Evolutionary conservation across 2,113 vertebrate genomes (phyloP).

Genomic region (Tragelaphus buxtoni): DNA sequence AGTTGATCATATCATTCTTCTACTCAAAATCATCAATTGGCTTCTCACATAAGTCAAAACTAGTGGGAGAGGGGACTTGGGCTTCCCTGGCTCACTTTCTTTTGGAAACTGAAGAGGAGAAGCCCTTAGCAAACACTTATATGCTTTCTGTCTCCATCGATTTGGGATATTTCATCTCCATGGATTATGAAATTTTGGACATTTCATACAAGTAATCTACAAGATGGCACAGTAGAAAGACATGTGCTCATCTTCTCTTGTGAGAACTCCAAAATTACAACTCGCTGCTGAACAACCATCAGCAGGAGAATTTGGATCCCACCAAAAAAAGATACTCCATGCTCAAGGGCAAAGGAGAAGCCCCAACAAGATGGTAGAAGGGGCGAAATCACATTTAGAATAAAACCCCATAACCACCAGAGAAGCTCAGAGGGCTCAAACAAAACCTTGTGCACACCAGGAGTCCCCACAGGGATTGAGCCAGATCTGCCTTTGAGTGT

Average conservation of each 20-base stretch:
- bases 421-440: not conserved
- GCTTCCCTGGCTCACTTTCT: not conserved
- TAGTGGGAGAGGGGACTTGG: not conserved
- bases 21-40: not conserved
- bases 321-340: not conserved
- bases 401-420: not conserved
- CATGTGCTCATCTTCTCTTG: not conserved
- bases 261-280: not conserved
- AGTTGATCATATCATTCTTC: not conserved
- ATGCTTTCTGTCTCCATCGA: not conserved
- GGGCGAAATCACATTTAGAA: accelerated
- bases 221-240: not conserved
- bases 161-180: not conserved
- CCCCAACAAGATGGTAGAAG: not conserved
- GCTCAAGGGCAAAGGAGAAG: not conserved
- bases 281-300: not conserved
- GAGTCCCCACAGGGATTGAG: not conserved
- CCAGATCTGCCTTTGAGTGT: not conserved
- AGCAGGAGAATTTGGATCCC: not conserved
- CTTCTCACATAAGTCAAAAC: not conserved
- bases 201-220: not conserved
- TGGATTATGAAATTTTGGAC: not conserved
- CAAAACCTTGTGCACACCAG: not conserved
- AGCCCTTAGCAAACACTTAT: not conserved
- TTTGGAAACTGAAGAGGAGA: not conserved